Evolutionary conservation across 2,888 invertebrate species (phyloP).

Genomic region (Ischnura elegans): DNA sequence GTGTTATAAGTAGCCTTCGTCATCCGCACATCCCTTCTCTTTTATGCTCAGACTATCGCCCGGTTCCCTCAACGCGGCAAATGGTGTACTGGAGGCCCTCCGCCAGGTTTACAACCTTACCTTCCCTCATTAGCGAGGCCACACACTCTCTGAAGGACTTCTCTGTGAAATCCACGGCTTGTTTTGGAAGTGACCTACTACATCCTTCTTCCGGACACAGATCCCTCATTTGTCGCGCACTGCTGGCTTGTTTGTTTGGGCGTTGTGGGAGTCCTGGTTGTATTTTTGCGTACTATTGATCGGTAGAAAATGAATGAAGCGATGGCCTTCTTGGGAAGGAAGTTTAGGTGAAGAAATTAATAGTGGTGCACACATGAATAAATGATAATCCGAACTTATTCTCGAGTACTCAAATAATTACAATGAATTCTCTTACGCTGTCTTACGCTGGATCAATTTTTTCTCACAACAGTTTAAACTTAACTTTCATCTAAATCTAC

Average conservation of each 20-base stretch:
- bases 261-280: not conserved
- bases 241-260: not conserved
- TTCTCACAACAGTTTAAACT: too few relatives aligned
- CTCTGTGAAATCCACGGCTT: not conserved
- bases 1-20: not conserved
- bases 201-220: not conserved
- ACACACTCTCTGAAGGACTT: not conserved
- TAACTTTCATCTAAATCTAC: too few relatives aligned
- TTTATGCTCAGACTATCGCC: not conserved
- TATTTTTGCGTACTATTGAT: not conserved
- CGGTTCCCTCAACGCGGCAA: not conserved
- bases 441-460: too few relatives aligned
- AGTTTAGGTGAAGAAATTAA: too few relatives aligned
- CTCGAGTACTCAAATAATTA: too few relatives aligned
- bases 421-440: too few relatives aligned
- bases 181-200: not conserved
- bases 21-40: not conserved
- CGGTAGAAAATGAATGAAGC: not conserved
- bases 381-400: too few relatives aligned
- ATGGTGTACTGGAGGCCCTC: not conserved
- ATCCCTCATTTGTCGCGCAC: not conserved
- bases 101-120: not conserved
- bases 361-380: too few relatives aligned
- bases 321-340: too few relatives aligned
- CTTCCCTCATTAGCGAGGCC: slow-evolving; percentile 8